Percentiles rank a stretch among this genome's conserved stretches.
These are phyloP conservation scores for Minunthozetes semirufus DNA, from an alignment of 2,888 invertebrate genomes.

Conservation along the genomic window DNA sequence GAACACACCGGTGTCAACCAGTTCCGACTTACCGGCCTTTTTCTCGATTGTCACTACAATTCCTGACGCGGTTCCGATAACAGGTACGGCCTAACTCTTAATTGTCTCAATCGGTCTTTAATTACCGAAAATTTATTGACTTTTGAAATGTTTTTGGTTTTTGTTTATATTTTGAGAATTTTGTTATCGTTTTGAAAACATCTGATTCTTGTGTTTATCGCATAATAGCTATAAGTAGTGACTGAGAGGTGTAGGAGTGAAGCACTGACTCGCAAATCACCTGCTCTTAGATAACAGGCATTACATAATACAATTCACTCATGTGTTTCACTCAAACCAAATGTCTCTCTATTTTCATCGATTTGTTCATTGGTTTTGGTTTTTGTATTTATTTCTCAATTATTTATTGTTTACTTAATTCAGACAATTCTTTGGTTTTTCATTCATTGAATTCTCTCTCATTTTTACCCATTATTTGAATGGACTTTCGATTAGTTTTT, in stretches of 20 bases:
- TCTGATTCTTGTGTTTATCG: not conserved
- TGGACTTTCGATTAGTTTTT: not conserved
- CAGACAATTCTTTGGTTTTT: not conserved
- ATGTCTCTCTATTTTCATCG: too few relatives aligned
- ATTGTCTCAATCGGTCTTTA: not conserved
- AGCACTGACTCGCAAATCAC: not conserved
- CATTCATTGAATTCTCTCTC: too few relatives aligned
- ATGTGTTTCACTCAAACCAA: not conserved
- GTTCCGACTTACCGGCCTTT: conserved; percentile 82
- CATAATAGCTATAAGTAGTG: not conserved
- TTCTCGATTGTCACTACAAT: conserved; percentile 67
- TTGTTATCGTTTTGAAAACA: not conserved
- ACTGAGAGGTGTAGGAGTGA: conserved; percentile 17
- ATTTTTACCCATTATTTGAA: not conserved
- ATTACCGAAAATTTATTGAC: not conserved
- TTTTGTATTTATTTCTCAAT: not conserved
- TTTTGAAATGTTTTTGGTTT: not conserved
- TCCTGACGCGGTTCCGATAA: conserved; percentile 70
- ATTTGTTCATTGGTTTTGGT: not conserved
- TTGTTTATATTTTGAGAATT: not conserved
- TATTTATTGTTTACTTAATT: not conserved
- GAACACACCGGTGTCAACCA: conserved; percentile 90
- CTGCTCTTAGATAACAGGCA: conserved; percentile 18
- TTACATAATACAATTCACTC: conserved; percentile 9
- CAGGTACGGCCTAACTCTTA: conserved; percentile 61